Conservation (phyloP, 2,797 vertebrate genomes). For the Molossus alvarezi region DNA sequence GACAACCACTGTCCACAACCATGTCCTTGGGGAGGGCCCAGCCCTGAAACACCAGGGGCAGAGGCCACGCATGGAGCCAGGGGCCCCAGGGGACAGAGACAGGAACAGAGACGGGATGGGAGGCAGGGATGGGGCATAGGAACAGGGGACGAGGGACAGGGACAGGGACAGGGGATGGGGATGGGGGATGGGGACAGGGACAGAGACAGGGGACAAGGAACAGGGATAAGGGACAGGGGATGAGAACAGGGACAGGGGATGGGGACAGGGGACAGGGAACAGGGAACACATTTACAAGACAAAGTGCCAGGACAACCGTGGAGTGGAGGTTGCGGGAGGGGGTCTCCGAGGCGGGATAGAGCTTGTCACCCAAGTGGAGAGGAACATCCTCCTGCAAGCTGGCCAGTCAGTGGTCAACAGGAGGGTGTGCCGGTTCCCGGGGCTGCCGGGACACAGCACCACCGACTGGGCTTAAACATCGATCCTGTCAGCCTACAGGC, state of each 20-base stretch:
- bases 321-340: fast-evolving
- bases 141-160: no score
- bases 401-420: fast-evolving
- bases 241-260: no score
- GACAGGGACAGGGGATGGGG: no score
- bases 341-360: fast-evolving
- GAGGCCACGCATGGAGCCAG: background rate
- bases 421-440: fast-evolving
- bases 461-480: fast-evolving
- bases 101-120: background rate
- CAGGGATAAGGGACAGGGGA: no score
- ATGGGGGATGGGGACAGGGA: no score
- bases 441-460: fast-evolving
- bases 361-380: fast-evolving
- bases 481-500: fast-evolving
- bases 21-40: fast-evolving
- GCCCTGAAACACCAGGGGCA: fast-evolving
- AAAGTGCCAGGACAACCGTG: fast-evolving
- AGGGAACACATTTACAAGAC: fast-evolving
- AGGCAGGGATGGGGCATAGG: no score
- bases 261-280: no score
- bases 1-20: fast-evolving
- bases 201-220: background rate
- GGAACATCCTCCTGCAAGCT: background rate
- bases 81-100: fast-evolving